Conservation (phyloP, 2,888 invertebrate genomes). For the Clepsis dumicolana region DNA sequence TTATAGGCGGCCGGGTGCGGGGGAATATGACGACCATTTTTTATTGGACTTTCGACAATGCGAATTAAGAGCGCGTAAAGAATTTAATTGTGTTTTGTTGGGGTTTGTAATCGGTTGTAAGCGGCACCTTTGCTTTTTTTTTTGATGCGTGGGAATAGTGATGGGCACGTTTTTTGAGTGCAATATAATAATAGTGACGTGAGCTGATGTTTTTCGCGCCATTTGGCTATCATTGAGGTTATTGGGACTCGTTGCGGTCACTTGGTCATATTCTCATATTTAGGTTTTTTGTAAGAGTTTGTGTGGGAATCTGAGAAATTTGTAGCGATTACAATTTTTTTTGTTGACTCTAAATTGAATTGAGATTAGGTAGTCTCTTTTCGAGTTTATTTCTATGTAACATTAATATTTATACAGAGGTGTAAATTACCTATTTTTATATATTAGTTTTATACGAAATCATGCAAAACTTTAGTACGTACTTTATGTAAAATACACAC, state of each 20-base stretch:
- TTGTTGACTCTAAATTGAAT: not conserved
- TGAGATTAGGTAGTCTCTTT: not conserved
- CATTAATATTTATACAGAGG: too few species aligned
- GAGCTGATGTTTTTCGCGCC: constrained; percentile 41
- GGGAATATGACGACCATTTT: constrained; percentile 40
- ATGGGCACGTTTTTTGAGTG: constrained; percentile 18
- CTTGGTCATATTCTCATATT: constrained; percentile 40
- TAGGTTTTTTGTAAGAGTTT: constrained; percentile 25
- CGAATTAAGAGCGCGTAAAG: constrained; percentile 44
- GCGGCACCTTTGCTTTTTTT: constrained; percentile 39
- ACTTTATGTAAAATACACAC: too few species aligned
- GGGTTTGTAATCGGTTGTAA: constrained; percentile 37
- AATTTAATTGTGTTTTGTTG: constrained; percentile 40
- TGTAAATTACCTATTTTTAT: too few species aligned
- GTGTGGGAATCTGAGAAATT: constrained; percentile 34
- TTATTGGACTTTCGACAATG: constrained; percentile 39
- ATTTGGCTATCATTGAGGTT: constrained; percentile 45
- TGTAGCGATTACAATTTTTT: not conserved
- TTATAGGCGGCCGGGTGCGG: constrained; percentile 28
- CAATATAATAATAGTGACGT: constrained; percentile 27
- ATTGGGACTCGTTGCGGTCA: constrained; percentile 46
- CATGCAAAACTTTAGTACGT: too few species aligned
- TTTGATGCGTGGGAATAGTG: constrained; percentile 51
- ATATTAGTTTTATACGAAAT: too few species aligned
- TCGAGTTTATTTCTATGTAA: not conserved